These are phyloP conservation scores for western clawed frog (Xenopus tropicalis) DNA, from an alignment of 2,113 vertebrate species.

Conservation along the genomic window DNA sequence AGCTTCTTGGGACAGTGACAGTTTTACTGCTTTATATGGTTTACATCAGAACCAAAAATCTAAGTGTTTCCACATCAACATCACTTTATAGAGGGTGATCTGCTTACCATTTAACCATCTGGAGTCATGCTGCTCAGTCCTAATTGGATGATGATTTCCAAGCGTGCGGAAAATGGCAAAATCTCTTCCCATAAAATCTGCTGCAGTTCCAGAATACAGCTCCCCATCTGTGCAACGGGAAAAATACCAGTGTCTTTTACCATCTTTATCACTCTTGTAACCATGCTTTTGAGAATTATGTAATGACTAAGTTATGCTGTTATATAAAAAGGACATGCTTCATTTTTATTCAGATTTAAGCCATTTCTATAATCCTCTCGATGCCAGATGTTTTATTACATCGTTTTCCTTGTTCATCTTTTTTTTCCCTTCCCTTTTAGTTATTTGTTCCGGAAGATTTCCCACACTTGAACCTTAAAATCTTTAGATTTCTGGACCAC, in stretches of 20 bases:
- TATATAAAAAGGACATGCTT: constrained; percentile 19
- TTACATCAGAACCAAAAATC: constrained; percentile 29
- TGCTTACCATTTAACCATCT: constrained; percentile 94
- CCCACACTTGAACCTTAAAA: constrained; percentile 10
- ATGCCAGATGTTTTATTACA: constrained; percentile 9
- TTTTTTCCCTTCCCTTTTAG: not conserved
- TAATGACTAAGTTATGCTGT: constrained; percentile 16
- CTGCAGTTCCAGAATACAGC: constrained; percentile 92
- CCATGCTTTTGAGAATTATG: not conserved
- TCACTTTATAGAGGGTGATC: constrained; percentile 32
- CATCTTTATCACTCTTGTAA: constrained; percentile 7
- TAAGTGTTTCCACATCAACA: constrained; percentile 40
- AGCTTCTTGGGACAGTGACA: no score
- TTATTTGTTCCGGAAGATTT: constrained; percentile 7
- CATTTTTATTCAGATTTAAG: constrained; percentile 14
- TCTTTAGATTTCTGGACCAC: not conserved
- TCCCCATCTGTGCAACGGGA: constrained; percentile 79
- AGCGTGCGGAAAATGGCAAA: constrained; percentile 97
- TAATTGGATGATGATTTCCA: constrained; percentile 92
- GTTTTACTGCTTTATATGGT: not conserved
- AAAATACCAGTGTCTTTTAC: constrained; percentile 30
- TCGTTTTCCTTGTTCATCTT: constrained; percentile 6
- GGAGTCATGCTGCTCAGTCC: constrained; percentile 96
- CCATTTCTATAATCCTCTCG: constrained; percentile 8
- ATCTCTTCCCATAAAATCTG: constrained; percentile 97